These are phyloP conservation scores for Bubo blakistoni DNA, from an alignment of 2,113 vertebrate genomes.

Conservation along the genomic window DNA sequence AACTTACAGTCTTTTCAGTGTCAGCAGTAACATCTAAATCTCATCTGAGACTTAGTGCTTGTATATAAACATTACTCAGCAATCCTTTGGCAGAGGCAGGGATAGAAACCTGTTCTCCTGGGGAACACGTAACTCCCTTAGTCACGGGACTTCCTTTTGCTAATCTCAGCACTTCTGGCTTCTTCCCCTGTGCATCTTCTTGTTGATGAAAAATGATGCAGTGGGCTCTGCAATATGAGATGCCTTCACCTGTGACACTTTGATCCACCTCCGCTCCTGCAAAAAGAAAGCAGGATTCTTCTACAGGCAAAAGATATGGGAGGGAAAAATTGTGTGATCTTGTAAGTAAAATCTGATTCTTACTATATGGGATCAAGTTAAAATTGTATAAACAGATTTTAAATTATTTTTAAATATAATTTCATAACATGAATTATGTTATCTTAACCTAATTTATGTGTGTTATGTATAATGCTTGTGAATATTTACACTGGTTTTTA, in stretches of 20 bases:
- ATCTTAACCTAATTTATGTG: background rate
- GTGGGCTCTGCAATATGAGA: background rate
- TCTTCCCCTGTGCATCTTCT: background rate
- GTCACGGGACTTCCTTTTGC: background rate
- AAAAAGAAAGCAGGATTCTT: background rate
- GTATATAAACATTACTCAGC: background rate
- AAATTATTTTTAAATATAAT: background rate
- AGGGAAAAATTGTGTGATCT: background rate
- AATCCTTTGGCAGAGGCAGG: background rate
- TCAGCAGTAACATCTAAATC: background rate
- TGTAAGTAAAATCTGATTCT: background rate
- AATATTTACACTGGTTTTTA: background rate
- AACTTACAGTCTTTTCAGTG: background rate
- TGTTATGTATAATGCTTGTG: background rate
- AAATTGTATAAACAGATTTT: background rate
- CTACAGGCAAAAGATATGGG: background rate
- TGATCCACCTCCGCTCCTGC: background rate
- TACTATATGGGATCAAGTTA: background rate
- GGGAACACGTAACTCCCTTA: background rate
- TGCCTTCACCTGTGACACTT: background rate
- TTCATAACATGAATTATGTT: background rate
- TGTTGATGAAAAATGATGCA: background rate
- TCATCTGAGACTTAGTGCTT: background rate
- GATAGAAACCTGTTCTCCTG: background rate
- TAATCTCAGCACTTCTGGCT: background rate